phyloP scores from a whole-genome alignment of 2,113 vertebrate genomes.

The Dicentrarchus labrax region DNA sequence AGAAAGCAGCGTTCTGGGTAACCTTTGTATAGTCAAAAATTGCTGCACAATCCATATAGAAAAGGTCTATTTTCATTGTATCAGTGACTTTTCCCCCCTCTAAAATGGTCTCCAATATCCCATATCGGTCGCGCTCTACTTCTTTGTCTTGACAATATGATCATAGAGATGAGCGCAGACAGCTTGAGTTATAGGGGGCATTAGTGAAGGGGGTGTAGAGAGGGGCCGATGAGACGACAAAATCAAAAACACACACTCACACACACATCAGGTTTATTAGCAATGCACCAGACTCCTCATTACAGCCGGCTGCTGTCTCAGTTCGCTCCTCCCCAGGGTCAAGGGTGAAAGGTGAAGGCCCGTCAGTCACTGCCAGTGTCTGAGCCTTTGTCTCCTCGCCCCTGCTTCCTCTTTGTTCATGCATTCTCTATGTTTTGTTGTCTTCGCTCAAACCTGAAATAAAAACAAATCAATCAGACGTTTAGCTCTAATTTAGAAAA shows the following conservation, averaged over 20 bases:
- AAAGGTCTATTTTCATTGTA: no score
- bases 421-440: not conserved
- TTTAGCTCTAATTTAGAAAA: not conserved
- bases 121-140: not conserved
- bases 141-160: not conserved
- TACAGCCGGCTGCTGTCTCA: constrained; percentile 6
- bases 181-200: not conserved
- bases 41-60: no score
- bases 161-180: not conserved
- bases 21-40: no score
- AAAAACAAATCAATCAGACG: not conserved
- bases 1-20: no score
- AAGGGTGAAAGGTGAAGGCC: constrained; percentile 1
- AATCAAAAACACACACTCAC: not conserved
- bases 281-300: constrained; percentile 11
- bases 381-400: constrained; percentile 10
- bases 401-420: not conserved
- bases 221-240: not conserved
- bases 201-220: not conserved
- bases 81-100: no score
- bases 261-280: not conserved
- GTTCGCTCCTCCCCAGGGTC: constrained; percentile 1
- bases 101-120: no score
- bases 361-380: not conserved
- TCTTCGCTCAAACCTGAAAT: not conserved